Evolutionary conservation across 2,113 vertebrate species (phyloP).

Genomic region (Lasiurus borealis): DNA sequence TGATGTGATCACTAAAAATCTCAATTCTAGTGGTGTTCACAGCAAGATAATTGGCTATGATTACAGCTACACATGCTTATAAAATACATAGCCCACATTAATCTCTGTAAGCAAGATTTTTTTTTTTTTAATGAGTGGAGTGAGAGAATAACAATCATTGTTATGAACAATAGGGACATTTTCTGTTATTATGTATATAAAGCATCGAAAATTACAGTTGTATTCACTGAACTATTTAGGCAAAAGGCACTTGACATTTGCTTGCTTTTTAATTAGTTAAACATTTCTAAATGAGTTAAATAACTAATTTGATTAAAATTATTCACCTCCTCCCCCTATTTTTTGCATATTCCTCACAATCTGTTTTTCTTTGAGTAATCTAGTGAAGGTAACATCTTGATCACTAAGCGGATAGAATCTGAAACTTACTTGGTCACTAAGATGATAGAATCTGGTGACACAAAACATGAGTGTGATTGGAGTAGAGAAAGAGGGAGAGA

Average conservation of each 20-base stretch:
- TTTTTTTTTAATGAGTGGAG: neutral
- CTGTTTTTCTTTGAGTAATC: neutral
- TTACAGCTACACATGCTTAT: constrained; percentile 32
- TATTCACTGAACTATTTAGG: neutral
- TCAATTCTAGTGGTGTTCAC: constrained; percentile 50
- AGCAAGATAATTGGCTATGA: constrained; percentile 14
- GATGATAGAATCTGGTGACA: neutral
- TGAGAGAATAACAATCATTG: neutral
- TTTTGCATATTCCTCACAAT: neutral
- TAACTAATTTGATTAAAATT: neutral
- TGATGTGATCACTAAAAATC: constrained; percentile 62
- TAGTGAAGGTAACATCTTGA: neutral
- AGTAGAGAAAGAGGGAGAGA: neutral
- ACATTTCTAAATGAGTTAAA: neutral
- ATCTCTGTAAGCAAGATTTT: constrained; percentile 13
- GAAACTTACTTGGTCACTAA: neutral
- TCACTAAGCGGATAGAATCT: neutral
- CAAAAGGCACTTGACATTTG: neutral
- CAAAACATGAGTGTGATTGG: neutral
- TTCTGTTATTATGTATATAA: neutral
- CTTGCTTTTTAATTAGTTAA: constrained; percentile 8
- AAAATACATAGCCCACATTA: constrained; percentile 55
- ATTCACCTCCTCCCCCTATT: neutral
- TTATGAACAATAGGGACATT: neutral
- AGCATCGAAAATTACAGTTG: neutral